Percentiles rank a stretch among this genome's conserved stretches.
phyloP scores from a whole-genome alignment of 2,888 invertebrate genomes.

The Horisme vitalbata region DNA sequence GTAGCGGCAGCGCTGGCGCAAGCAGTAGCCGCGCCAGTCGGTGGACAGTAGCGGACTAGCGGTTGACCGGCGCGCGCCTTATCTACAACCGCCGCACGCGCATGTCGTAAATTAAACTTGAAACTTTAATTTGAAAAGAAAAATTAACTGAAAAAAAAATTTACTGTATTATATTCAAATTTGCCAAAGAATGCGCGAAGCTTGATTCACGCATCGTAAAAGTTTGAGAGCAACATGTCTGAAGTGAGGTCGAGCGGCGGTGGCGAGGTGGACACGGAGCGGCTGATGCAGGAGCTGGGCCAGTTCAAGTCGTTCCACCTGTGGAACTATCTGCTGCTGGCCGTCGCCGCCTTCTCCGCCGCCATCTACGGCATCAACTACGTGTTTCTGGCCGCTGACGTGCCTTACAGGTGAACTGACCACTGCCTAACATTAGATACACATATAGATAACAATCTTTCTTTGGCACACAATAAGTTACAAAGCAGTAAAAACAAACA shows the following conservation, averaged over 20 bases:
- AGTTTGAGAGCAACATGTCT: background rate
- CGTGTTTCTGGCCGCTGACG: conserved; percentile 68
- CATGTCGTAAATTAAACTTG: background rate
- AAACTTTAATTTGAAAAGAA: too few species aligned
- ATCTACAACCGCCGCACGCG: background rate
- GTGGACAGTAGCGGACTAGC: conserved; percentile 3
- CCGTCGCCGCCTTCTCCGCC: conserved; percentile 48
- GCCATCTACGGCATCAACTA: conserved; percentile 64
- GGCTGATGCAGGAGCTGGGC: conserved; percentile 68
- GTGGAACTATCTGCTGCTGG: conserved; percentile 54
- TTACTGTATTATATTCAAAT: too few species aligned
- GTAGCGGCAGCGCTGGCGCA: background rate
- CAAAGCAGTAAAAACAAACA: too few species aligned
- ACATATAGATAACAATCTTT: too few species aligned
- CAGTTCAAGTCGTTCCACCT: conserved; percentile 65
- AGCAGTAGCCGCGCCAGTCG: background rate
- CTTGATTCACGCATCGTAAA: background rate
- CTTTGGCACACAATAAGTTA: too few species aligned
- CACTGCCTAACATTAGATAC: background rate
- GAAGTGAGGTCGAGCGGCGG: conserved; percentile 4
- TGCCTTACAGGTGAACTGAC: conserved; percentile 61
- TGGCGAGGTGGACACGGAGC: conserved; percentile 56
- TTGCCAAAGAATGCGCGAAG: background rate
- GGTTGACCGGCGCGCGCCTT: conserved; percentile 9
- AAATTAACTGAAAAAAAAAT: background rate